phyloP scores from a whole-genome alignment of 2,113 vertebrate species.

The Bostrychus sinensis region DNA sequence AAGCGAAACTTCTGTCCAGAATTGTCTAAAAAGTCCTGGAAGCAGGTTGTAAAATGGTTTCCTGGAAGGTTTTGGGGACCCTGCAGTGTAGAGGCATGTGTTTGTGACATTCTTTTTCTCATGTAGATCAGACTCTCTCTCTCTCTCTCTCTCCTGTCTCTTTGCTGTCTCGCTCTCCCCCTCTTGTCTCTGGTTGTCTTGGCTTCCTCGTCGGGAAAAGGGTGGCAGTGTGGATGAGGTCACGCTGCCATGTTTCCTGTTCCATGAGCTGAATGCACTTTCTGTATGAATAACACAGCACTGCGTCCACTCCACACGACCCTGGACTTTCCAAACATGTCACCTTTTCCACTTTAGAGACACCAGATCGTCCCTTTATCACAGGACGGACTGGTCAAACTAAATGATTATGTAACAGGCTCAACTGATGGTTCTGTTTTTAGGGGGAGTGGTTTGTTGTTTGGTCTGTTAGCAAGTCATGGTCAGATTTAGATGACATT shows the following conservation, averaged over 20 bases:
- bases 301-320: slow-evolving; percentile 9
- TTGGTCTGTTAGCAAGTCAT: too few species aligned
- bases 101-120: slow-evolving; percentile 53
- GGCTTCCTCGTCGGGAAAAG: slow-evolving; percentile 55
- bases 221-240: slow-evolving; percentile 69
- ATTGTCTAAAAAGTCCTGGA: too few species aligned
- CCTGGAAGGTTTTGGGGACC: too few species aligned
- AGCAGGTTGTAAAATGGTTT: too few species aligned
- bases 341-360: not conserved
- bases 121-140: slow-evolving; percentile 50
- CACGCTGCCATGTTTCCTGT: slow-evolving; percentile 62
- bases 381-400: too few species aligned
- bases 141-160: slow-evolving; percentile 15
- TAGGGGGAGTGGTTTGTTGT: too few species aligned
- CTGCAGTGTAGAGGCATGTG: slow-evolving; percentile 21
- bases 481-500: too few species aligned
- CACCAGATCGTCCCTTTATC: too few species aligned
- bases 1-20: too few species aligned
- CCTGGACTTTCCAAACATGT: slow-evolving; percentile 8
- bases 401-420: too few species aligned
- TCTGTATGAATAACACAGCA: slow-evolving; percentile 5
- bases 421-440: too few species aligned
- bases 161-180: not conserved
- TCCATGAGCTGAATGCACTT: slow-evolving; percentile 21
- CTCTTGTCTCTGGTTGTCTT: not conserved